A percentile compares a stretch with the other conserved stretches of the same genome.
phyloP scores from a whole-genome alignment of 2,113 vertebrate genomes.

The Manacus vitellinus region DNA sequence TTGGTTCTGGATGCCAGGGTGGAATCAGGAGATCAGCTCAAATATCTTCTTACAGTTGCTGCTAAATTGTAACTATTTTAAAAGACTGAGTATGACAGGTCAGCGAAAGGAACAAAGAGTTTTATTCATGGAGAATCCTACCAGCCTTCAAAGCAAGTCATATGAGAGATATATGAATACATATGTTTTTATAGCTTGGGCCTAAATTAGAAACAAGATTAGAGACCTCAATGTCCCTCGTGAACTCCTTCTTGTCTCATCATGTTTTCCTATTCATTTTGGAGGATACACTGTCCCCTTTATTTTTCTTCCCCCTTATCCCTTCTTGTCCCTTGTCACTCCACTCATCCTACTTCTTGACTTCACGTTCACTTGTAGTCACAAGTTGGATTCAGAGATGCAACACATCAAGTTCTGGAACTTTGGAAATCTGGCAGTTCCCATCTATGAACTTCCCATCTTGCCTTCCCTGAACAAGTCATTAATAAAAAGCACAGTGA shows the following conservation, averaged over 20 bases:
- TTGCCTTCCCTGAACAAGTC: not conserved
- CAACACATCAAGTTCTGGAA: not conserved
- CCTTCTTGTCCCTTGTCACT: not conserved
- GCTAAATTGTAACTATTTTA: not conserved
- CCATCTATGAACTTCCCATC: not conserved
- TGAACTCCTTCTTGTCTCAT: not conserved
- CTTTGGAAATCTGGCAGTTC: not conserved
- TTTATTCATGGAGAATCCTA: slow-evolving; percentile 25
- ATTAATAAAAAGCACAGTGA: not conserved
- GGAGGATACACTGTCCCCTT: not conserved
- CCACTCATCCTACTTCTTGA: not conserved
- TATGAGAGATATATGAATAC: not conserved
- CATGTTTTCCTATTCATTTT: not conserved
- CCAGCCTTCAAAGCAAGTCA: slow-evolving; percentile 26
- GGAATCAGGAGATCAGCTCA: not conserved
- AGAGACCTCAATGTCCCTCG: not conserved
- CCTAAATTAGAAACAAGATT: slow-evolving; percentile 16
- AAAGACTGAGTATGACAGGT: slow-evolving; percentile 6
- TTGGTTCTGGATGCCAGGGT: not conserved
- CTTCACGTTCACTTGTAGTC: not conserved
- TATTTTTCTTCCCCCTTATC: not conserved
- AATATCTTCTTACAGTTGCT: not conserved
- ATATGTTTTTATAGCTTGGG: not conserved
- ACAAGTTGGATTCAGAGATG: not conserved
- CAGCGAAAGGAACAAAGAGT: slow-evolving; percentile 10